Conservation (phyloP, 2,888 invertebrate species). For the Amiota mariae region DNA sequence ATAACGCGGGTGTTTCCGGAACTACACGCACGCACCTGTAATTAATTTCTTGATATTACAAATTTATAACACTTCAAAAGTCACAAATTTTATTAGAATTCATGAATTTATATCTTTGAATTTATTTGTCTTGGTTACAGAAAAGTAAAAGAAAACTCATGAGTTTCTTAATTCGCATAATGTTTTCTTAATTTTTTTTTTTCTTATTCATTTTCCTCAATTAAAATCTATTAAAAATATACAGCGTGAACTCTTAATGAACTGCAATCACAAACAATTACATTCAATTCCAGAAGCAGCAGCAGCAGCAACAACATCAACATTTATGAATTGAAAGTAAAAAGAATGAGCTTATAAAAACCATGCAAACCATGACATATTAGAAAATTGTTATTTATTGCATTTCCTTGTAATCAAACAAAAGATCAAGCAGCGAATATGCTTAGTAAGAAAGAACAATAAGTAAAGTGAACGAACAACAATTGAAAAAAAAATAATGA, state of each 20-base stretch:
- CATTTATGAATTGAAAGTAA: slow-evolving; percentile 5
- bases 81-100: too few relatives aligned
- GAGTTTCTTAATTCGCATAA: background rate
- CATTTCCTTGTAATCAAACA: slow-evolving; percentile 48
- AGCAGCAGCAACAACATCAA: slow-evolving; percentile 27
- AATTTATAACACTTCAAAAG: too few relatives aligned
- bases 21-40: too few relatives aligned
- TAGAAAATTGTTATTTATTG: slow-evolving; percentile 67
- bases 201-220: slow-evolving; percentile 19
- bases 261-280: slow-evolving; percentile 67
- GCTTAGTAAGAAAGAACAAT: background rate
- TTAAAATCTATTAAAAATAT: slow-evolving; percentile 14
- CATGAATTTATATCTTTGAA: too few relatives aligned
- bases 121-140: too few relatives aligned
- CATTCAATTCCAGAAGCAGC: slow-evolving; percentile 49
- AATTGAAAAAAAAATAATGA: too few relatives aligned
- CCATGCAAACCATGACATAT: slow-evolving; percentile 51
- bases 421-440: background rate
- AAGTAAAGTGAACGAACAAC: slow-evolving; percentile 7
- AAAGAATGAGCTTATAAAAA: slow-evolving; percentile 33
- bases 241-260: slow-evolving; percentile 51
- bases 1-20: too few relatives aligned
- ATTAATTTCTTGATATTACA: too few relatives aligned
- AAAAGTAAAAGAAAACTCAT: too few relatives aligned
- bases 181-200: background rate